These are phyloP conservation scores for Labeo catla DNA, from an alignment of 2,113 vertebrate species.

Conservation along the genomic window DNA sequence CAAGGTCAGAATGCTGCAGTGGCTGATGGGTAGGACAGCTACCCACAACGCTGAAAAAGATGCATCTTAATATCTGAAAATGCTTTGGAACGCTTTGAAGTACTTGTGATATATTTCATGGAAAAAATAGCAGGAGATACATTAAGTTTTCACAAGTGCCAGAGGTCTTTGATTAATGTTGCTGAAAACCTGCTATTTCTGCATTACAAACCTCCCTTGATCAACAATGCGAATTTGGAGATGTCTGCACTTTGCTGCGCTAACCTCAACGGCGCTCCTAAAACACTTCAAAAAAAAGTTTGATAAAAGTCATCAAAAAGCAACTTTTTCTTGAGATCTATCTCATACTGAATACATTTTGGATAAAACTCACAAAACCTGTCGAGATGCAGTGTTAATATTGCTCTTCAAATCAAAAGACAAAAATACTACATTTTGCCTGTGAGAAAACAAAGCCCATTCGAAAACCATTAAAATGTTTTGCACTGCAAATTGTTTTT, in stretches of 20 bases:
- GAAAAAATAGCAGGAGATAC: background rate
- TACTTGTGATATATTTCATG: background rate
- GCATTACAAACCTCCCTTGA: background rate
- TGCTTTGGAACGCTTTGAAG: constrained; percentile 28
- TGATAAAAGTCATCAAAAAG: constrained; percentile 11
- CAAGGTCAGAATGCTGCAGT: constrained; percentile 19
- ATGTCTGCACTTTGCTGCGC: background rate
- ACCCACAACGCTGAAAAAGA: constrained; percentile 8
- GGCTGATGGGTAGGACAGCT: constrained; percentile 11
- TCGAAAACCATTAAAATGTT: constrained; percentile 3
- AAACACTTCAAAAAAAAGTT: background rate
- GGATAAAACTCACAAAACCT: background rate
- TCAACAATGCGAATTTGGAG: background rate
- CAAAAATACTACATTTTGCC: background rate
- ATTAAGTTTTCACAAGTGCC: constrained; percentile 26
- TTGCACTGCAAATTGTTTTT: background rate
- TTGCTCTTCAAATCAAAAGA: background rate
- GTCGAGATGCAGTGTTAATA: background rate
- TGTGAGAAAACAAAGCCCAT: background rate
- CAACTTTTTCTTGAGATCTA: background rate
- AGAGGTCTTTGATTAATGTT: constrained; percentile 35
- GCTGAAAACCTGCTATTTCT: constrained; percentile 26
- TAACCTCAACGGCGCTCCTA: background rate
- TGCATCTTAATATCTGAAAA: constrained; percentile 22
- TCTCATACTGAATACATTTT: background rate